Percentiles rank a stretch among this genome's conserved stretches.
phyloP scores from a whole-genome alignment of 2,797 vertebrate genomes.

The Sciurus carolinensis region DNA sequence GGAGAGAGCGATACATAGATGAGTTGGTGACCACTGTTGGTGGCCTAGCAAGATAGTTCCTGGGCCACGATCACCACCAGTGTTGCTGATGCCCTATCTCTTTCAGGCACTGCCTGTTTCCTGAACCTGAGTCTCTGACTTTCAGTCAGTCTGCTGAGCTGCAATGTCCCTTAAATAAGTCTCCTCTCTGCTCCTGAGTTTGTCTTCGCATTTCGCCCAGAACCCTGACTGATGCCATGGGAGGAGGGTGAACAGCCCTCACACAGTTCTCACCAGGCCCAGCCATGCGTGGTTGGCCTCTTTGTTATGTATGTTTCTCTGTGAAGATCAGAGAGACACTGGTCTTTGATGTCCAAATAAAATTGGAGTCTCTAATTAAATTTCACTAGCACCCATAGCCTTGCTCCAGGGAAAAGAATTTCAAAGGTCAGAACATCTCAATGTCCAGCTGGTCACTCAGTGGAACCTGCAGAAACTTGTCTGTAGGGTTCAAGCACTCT shows the following conservation, averaged over 20 bases:
- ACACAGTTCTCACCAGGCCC: not conserved
- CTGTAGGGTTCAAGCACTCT: not conserved
- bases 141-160: not conserved
- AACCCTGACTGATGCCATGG: not conserved
- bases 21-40: not conserved
- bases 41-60: not conserved
- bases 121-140: not conserved
- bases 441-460: not conserved
- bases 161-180: not conserved
- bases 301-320: not conserved
- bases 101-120: not conserved
- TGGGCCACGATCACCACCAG: not conserved
- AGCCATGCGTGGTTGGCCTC: fast-evolving
- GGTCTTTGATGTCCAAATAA: conserved; percentile 64
- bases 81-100: not conserved
- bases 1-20: not conserved
- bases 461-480: not conserved
- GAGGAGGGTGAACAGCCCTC: not conserved
- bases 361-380: conserved; percentile 18
- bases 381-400: not conserved
- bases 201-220: not conserved
- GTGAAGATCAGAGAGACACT: conserved; percentile 29
- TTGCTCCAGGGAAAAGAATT: not conserved
- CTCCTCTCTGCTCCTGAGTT: not conserved
- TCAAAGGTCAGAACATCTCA: not conserved